Evolutionary conservation across 2,888 invertebrate genomes (phyloP), one percentile per base, ranked within the genome.

Genomic region (Theodoxus fluviatilis): DNA sequence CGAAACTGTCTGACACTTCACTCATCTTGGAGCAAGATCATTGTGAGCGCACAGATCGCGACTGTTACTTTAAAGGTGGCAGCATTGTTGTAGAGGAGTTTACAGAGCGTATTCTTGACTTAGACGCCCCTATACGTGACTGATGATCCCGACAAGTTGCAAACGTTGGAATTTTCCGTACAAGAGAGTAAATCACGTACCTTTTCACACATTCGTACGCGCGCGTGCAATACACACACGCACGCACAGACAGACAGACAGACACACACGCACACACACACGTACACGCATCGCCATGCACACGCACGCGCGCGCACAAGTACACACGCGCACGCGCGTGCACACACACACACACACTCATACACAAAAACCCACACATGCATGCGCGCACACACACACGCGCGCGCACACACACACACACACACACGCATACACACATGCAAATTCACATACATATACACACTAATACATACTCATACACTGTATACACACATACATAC

Each of bases 371-470:
- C 12, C 12, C 15, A 12, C 12, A 43, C 15, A 15, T 12, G 43
- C 9, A 15, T 43, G 43, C 9, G 43, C 9, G 15, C 15, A 43
- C 9, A 43, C 15, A 43, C 15, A 12, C 35, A 40, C 43, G 31
- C 22, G 40, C 35, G 31, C 40, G 18, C 18, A 35, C 59, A 59
- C 31, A 33, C 28, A 31, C 31, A 31, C 59, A 59, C 59, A 31
- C 59, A 59, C 59, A 25, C 59, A 59, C 59, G 15, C 59, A 59
- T 9, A 6, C 15, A 59, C 59, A 28, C 31, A 59, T 28, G 33
- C 59, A 59, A 7, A 59, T 33, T 31, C 59, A 59, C 31, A 59
- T 18, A 59, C 59, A 59, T 33, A 59, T 33, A 59, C 15, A 59
- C 15, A 59, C 31, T 31, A 3, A 31, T 28, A 59, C 28, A 59